Evolutionary conservation across 2,888 invertebrate genomes (phyloP), one percentile per base, ranked within the genome.

Genomic region (Pandemis heparana): DNA sequence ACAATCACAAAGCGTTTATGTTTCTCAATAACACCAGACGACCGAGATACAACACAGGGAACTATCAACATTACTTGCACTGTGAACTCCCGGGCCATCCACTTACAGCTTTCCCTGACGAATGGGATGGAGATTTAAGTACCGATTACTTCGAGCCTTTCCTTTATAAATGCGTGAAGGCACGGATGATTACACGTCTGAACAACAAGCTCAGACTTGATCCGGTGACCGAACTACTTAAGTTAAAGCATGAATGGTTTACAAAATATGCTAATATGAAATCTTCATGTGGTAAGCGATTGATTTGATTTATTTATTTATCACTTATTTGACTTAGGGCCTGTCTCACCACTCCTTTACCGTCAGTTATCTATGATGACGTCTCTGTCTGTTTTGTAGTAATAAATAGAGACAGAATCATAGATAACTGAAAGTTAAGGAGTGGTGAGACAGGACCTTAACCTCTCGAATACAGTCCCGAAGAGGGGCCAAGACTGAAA

Each of bases 41-140:
- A 43, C 90, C 87, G 46, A 77, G 84, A 5, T 72, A 43, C 10
- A 73, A 41, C 78, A 56, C 43, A 63, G 73, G 43, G 61, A 72
- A 41, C 14, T 32, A 56, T 56, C 12, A 23, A 23, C 12, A n/a
- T 4, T 81, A 80, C 61, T 78, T 77, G 38, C 91, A 92, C 70
- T 88, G 77, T 64, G 69, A 79, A 1, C 72, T 87, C 0, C 87
- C 85, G n/a, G 90, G 89, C 3, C 87, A 88, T 72, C 88, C 89
- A 0, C 69, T 90, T 6, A 87, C 89, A 43, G 77, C 79, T 10
- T 92, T 92, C 60, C 82, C 80, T 61, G 85, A 89, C 0, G 84
- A 89, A 12, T 94, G 92, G 91, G 89, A 92, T 70, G 94, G 94
- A 4, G 86, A 86, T 5, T 80, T 93, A 0, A 82, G 82, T 14